phyloP scores from a whole-genome alignment of 2,113 vertebrate genomes.

The Pycnonotus jocosus region DNA sequence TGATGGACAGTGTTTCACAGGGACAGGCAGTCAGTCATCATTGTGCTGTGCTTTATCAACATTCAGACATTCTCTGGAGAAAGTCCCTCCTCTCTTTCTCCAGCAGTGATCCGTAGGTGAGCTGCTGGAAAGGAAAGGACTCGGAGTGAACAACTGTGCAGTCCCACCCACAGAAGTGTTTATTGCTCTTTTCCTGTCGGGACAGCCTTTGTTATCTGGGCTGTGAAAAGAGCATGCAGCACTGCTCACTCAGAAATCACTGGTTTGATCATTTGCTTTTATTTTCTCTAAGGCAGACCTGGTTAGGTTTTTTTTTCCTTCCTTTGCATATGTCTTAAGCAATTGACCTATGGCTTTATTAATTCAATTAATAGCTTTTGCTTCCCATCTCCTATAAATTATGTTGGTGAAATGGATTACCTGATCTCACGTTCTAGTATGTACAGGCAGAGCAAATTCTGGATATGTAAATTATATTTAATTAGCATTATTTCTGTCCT shows the following conservation, averaged over 20 bases:
- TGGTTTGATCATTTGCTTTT: neutral
- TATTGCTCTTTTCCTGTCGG: neutral
- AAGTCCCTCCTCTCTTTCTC: neutral
- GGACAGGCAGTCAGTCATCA: neutral
- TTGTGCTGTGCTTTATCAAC: neutral
- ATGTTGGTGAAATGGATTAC: neutral
- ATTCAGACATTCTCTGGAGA: neutral
- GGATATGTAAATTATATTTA: neutral
- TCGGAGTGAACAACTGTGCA: neutral
- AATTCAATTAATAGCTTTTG: neutral
- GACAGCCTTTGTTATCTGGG: neutral
- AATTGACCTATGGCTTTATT: neutral
- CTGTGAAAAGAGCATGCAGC: neutral
- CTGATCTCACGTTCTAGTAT: neutral
- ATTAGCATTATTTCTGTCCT: neutral
- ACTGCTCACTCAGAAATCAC: neutral
- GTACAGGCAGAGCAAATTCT: neutral
- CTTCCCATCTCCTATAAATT: neutral
- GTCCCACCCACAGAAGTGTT: neutral
- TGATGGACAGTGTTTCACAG: neutral
- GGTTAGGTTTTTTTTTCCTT: neutral
- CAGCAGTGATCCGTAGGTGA: neutral
- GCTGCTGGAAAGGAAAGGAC: neutral
- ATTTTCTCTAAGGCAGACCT: neutral
- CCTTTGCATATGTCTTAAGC: neutral